Evolutionary conservation across 1,140 invertebrate species (phyloP), one percentile per base, ranked within the genome.

Genomic region (Heliconius himera): DNA sequence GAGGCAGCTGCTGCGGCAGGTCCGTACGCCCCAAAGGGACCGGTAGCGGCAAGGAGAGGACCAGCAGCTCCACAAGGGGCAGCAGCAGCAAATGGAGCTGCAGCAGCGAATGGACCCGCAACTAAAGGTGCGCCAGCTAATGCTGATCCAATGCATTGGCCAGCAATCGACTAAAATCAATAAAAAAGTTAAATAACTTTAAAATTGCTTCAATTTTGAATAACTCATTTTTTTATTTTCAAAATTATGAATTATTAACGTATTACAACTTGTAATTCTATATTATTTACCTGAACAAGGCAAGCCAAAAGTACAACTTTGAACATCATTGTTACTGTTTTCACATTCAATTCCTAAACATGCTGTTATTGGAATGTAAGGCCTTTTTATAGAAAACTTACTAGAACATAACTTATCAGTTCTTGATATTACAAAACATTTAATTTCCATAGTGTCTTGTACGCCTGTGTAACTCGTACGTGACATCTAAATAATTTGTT

Each of bases 261-360:
- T 46, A 3, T 46, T 16, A 16, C 13, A 4, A 46, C 70, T 51
- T 70, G 29, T 60, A 29, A 26, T 5, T 56, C 1, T 74, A 74
- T 70, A 5, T 46, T 73, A 29, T 13, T 56, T 80, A 86, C 85
- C 81, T 86, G 83, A 36, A 85, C 70, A 70, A 86, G 41, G 46
- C 81, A 77, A 33, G 82, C 81, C 56, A 82, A 60, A 8, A 86
- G 74, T n/a, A 82, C 70, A 20, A 80, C 22, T 73, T 85, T 83
- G 54, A 81, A 78, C 81, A 87, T 84, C 60, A 60, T 60, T 22
- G 70, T 80, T 76, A n/a, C 54, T 60, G n/a, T 66, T 75, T 75
- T 29, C 38, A 38, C 0, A 20, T 36, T 11, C 54, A 33, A 75
- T 38, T 36, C 16, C n/a, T 73, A 26, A 70, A 22, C 70, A 79